These are phyloP conservation scores for Carduelis carduelis DNA, from an alignment of 2,797 vertebrate species.

Conservation along the genomic window DNA sequence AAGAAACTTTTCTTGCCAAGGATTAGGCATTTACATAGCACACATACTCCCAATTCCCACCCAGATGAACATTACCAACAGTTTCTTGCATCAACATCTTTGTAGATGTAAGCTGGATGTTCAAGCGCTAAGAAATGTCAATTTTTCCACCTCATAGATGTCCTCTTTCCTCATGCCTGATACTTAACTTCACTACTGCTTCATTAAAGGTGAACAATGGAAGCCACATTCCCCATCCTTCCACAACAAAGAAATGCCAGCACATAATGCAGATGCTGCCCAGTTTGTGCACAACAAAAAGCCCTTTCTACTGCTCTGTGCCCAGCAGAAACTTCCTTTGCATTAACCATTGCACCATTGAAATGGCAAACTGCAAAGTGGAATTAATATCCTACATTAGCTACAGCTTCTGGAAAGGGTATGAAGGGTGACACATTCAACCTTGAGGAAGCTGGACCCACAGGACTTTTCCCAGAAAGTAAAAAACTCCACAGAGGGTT, in stretches of 20 bases:
- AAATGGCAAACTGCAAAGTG: background rate
- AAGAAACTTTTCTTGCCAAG: background rate
- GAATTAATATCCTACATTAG: background rate
- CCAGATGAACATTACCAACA: background rate
- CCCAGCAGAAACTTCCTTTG: background rate
- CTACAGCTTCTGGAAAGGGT: background rate
- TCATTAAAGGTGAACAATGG: background rate
- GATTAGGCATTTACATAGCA: background rate
- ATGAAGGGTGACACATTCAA: accelerated
- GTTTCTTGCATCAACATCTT: background rate
- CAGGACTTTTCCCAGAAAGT: background rate
- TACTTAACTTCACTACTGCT: background rate
- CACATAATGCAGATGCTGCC: background rate
- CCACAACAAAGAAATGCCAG: background rate
- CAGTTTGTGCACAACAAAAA: background rate
- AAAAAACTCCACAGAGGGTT: background rate
- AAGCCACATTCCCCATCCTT: background rate
- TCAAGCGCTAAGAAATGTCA: background rate
- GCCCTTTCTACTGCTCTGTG: background rate
- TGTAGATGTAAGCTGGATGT: background rate
- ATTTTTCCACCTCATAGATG: background rate
- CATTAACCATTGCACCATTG: background rate
- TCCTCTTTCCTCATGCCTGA: background rate
- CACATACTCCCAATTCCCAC: background rate
- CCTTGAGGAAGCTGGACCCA: background rate